Conservation (phyloP, 1,140 invertebrate genomes). For the Zaprionus kolodkinae region DNA sequence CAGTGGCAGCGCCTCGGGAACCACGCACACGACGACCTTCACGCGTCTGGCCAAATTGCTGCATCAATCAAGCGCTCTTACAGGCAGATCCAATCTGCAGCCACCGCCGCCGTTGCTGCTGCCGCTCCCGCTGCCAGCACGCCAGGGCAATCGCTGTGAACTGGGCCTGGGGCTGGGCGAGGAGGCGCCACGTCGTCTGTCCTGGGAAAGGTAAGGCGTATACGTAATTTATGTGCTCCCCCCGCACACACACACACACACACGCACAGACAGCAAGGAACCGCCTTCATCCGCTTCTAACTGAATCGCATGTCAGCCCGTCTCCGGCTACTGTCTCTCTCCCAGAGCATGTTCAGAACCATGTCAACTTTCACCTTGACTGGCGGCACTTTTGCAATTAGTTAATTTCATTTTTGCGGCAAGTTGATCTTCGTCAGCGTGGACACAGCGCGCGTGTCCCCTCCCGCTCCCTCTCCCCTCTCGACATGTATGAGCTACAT, state of each 20-base stretch:
- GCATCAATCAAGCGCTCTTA: constrained; percentile 86
- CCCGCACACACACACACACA: too few species aligned
- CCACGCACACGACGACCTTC: constrained; percentile 86
- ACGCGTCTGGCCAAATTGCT: constrained; percentile 89
- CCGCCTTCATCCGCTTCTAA: constrained; percentile 6
- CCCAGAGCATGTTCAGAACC: constrained; percentile 28
- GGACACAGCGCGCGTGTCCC: constrained; percentile 17
- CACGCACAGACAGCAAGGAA: neutral
- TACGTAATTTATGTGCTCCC: constrained; percentile 55
- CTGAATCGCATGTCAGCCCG: constrained; percentile 10
- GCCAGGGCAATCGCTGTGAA: constrained; percentile 12
- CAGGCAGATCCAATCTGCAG: constrained; percentile 81
- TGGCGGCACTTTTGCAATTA: constrained; percentile 61
- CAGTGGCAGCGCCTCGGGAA: constrained; percentile 12
- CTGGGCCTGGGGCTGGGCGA: constrained; percentile 61
- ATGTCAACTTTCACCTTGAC: constrained; percentile 60
- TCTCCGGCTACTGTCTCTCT: neutral
- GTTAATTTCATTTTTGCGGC: constrained; percentile 71
- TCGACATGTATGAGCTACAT: constrained; percentile 17
- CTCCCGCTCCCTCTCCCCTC: too few species aligned
- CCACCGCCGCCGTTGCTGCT: constrained; percentile 48
- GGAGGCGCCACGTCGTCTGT: constrained; percentile 87
- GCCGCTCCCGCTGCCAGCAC: constrained; percentile 7
- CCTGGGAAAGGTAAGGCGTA: constrained; percentile 92
- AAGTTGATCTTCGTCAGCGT: constrained; percentile 53